These are phyloP conservation scores for Clunio marinus DNA, from an alignment of 2,888 invertebrate species.

Conservation along the genomic window DNA sequence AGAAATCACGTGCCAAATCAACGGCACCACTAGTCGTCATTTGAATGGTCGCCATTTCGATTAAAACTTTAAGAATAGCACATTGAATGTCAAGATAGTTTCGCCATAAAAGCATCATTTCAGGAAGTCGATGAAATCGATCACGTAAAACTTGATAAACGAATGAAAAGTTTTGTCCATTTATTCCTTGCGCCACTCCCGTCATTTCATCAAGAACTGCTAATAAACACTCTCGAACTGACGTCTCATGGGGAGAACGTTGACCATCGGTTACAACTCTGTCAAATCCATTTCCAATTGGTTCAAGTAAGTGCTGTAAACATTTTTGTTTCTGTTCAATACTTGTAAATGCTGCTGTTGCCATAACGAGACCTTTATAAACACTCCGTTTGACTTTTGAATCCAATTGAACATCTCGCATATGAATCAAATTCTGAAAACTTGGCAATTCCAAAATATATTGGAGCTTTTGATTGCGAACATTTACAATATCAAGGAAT, in stretches of 20 bases:
- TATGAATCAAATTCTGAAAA: slow-evolving; percentile 24
- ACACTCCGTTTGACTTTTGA: slow-evolving; percentile 34
- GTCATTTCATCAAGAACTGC: slow-evolving; percentile 26
- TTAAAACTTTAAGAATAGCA: slow-evolving; percentile 23
- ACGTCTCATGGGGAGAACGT: background rate
- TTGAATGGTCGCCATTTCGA: slow-evolving; percentile 24
- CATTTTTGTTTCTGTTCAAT: slow-evolving; percentile 41
- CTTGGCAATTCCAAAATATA: slow-evolving; percentile 23
- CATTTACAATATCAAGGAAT: slow-evolving; percentile 56
- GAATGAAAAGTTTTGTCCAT: slow-evolving; percentile 14
- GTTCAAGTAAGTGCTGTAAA: slow-evolving; percentile 51
- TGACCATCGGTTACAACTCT: background rate
- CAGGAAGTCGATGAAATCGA: background rate
- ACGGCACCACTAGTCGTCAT: background rate
- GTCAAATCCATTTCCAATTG: slow-evolving; percentile 44
- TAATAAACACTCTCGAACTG: background rate
- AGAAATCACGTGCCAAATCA: slow-evolving; percentile 20
- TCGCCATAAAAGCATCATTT: slow-evolving; percentile 12
- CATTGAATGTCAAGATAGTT: slow-evolving; percentile 22
- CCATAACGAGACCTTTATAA: slow-evolving; percentile 32
- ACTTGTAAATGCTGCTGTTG: slow-evolving; percentile 36
- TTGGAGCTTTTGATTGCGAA: slow-evolving; percentile 52
- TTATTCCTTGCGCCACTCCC: slow-evolving; percentile 30
- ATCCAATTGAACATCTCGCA: slow-evolving; percentile 25
- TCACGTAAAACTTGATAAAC: slow-evolving; percentile 18